These are phyloP conservation scores for Brachionus koreanus DNA, from an alignment of 1,140 invertebrate genomes.

Conservation along the genomic window DNA sequence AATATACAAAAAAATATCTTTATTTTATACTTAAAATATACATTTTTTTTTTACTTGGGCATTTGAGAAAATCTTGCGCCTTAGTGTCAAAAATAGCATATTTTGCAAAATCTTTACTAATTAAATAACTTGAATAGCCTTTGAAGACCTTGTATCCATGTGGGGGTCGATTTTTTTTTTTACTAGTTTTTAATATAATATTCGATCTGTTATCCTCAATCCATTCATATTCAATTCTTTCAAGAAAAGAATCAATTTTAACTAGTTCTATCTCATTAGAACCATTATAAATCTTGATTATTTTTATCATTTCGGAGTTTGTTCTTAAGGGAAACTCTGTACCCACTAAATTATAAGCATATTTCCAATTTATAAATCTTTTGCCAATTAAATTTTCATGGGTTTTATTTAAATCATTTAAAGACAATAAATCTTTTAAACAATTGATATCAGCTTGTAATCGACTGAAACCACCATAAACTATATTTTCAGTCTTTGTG, in stretches of 20 bases:
- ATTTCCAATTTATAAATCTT: slow-evolving; percentile 15
- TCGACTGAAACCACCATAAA: slow-evolving; percentile 47
- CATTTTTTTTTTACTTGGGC: no score
- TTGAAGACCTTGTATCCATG: slow-evolving; percentile 48
- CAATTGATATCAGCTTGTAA: slow-evolving; percentile 50
- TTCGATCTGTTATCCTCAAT: slow-evolving; percentile 40
- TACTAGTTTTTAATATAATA: neutral
- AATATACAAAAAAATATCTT: no score
- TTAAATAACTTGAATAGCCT: slow-evolving; percentile 51
- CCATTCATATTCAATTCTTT: slow-evolving; percentile 45
- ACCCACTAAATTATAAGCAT: neutral
- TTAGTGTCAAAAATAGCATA: slow-evolving; percentile 48
- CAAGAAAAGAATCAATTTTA: neutral
- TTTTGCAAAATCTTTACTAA: slow-evolving; percentile 51
- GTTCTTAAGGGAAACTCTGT: slow-evolving; percentile 37
- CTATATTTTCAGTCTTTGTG: slow-evolving; percentile 47
- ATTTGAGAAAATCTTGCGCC: slow-evolving; percentile 49
- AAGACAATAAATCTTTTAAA: slow-evolving; percentile 48
- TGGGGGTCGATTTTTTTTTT: slow-evolving; percentile 45
- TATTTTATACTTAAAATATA: no score
- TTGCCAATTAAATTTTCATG: neutral
- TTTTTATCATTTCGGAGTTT: slow-evolving; percentile 11
- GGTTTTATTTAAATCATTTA: neutral
- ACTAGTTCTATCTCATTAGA: slow-evolving; percentile 38
- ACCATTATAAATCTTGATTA: slow-evolving; percentile 42